phyloP scores from a whole-genome alignment of 2,113 vertebrate genomes.

The Lynx canadensis region DNA sequence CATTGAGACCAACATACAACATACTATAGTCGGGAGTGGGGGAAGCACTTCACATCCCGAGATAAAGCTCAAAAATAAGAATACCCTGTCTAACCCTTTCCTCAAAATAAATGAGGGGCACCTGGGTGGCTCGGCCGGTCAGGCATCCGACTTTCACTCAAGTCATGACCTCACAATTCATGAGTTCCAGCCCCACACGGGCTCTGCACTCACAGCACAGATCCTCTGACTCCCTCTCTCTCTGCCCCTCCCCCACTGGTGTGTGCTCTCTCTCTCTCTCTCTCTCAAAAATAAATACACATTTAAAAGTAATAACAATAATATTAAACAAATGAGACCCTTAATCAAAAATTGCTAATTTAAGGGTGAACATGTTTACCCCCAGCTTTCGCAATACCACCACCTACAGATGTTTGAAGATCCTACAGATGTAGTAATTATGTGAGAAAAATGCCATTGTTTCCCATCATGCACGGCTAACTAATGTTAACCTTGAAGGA shows the following conservation, averaged over 20 bases:
- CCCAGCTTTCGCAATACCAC: background rate
- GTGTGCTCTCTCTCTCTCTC: too few relatives aligned
- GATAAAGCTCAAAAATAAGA: constrained; percentile 26
- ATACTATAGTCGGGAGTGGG: background rate
- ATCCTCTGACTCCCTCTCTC: too few relatives aligned
- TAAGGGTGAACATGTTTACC: background rate
- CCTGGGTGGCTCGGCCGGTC: too few relatives aligned
- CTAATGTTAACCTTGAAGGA: background rate
- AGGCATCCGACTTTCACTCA: too few relatives aligned
- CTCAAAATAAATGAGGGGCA: background rate
- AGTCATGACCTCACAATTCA: too few relatives aligned
- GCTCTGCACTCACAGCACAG: too few relatives aligned
- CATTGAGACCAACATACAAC: background rate
- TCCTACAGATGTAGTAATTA: background rate
- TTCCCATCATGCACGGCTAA: background rate
- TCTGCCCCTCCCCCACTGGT: too few relatives aligned
- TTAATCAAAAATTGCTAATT: background rate
- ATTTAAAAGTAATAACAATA: background rate
- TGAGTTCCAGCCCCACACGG: too few relatives aligned
- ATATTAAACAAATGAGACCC: background rate
- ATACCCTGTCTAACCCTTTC: background rate
- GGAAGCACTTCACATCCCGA: background rate
- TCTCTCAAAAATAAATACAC: too few relatives aligned
- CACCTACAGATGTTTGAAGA: background rate
- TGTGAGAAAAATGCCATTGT: background rate